phyloP scores from a whole-genome alignment of 2,113 vertebrate genomes.

The Camelus bactrianus region DNA sequence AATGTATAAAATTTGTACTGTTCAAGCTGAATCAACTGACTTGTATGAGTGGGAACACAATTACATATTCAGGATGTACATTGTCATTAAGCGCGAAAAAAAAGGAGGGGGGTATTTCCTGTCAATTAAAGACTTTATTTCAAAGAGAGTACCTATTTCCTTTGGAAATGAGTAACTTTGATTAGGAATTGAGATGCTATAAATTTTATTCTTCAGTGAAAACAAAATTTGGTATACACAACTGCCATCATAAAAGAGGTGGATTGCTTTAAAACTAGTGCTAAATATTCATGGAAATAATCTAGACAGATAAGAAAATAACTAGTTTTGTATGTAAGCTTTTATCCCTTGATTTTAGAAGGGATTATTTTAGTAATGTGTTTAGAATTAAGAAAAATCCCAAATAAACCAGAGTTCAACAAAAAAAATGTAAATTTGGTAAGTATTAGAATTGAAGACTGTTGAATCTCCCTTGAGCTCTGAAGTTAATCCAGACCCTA shows the following conservation, averaged over 20 bases:
- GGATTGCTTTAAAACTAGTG: conserved; percentile 71
- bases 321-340: conserved; percentile 74
- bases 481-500: neutral
- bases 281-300: conserved; percentile 87
- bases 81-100: conserved; percentile 21
- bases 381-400: conserved; percentile 76
- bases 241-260: conserved; percentile 59
- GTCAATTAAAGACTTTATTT: conserved; percentile 45
- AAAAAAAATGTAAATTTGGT: conserved; percentile 10
- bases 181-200: conserved; percentile 59
- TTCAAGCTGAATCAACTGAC: neutral
- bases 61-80: neutral
- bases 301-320: conserved; percentile 82
- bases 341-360: conserved; percentile 81
- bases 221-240: conserved; percentile 73
- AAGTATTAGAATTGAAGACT: neutral
- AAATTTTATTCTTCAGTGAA: conserved; percentile 71
- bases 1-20: neutral
- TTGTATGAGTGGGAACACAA: neutral
- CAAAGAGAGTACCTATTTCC: neutral
- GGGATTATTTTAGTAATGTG: conserved; percentile 82
- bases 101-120: neutral
- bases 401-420: conserved; percentile 17
- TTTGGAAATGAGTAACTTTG: conserved; percentile 58
- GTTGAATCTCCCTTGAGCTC: neutral